Conservation (phyloP, 2,888 invertebrate species). For the Notodonta ziczac region DNA sequence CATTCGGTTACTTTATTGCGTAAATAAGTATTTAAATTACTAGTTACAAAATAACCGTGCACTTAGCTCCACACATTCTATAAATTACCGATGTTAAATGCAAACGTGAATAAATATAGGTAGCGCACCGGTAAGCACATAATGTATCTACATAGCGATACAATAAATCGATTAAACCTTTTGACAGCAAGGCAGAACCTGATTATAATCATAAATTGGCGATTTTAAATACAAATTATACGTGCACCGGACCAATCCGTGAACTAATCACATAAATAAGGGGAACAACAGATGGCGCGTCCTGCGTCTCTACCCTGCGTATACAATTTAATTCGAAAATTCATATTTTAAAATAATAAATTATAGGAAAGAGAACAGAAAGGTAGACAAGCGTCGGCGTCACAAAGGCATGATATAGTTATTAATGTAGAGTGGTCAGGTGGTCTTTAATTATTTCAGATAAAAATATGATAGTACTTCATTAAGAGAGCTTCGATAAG, state of each 20-base stretch:
- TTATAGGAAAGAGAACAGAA: conserved; percentile 62
- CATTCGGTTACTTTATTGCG: conserved; percentile 15
- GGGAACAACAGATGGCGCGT: conserved; percentile 73
- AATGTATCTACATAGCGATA: conserved; percentile 19
- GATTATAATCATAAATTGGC: conserved; percentile 74
- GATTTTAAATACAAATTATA: conserved; percentile 74
- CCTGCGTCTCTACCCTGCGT: conserved; percentile 55
- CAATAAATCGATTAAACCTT: conserved; percentile 43
- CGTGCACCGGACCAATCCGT: conserved; percentile 60
- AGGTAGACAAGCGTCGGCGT: conserved; percentile 60
- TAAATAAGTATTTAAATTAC: conserved; percentile 21
- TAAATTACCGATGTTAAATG: conserved; percentile 16
- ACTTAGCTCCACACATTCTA: conserved; percentile 2
- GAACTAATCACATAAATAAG: conserved; percentile 78
- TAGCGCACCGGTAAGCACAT: conserved; percentile 30
- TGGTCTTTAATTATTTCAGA: conserved; percentile 78
- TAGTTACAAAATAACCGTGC: conserved; percentile 10
- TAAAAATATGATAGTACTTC: conserved; percentile 77
- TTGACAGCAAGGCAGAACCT: conserved; percentile 48
- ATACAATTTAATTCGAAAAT: conserved; percentile 59
- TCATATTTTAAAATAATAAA: conserved; percentile 75
- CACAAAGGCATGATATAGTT: conserved; percentile 72
- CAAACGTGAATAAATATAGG: conserved; percentile 19
- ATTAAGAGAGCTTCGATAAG: conserved; percentile 62
- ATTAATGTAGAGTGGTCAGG: conserved; percentile 63